These are phyloP conservation scores for Hyperoplus lanceolatus DNA, from an alignment of 2,797 vertebrate genomes.

Conservation along the genomic window DNA sequence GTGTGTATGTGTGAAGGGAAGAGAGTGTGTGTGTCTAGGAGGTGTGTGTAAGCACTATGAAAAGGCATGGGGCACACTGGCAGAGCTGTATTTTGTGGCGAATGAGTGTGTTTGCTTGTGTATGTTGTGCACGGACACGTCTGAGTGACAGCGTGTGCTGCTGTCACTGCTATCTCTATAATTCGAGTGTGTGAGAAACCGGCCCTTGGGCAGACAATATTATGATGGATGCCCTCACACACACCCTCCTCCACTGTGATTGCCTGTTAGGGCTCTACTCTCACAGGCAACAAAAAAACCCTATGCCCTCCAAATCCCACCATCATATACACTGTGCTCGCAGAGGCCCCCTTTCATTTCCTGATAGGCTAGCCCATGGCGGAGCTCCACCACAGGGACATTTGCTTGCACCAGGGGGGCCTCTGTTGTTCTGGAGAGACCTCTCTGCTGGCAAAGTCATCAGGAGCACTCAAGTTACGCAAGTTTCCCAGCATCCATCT, in stretches of 20 bases:
- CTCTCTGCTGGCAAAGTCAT: conserved; percentile 81
- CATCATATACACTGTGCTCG: conserved; percentile 53
- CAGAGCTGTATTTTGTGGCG: conserved; percentile 53
- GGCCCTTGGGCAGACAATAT: conserved; percentile 80
- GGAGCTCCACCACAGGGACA: conserved; percentile 67
- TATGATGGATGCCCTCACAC: conserved; percentile 82
- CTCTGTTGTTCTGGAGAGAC: conserved; percentile 70
- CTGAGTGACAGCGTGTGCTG: conserved; percentile 76
- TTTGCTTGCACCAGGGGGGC: conserved; percentile 62
- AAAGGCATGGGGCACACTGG: conserved; percentile 52
- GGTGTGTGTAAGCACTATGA: conserved; percentile 47
- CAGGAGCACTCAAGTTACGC: conserved; percentile 56
- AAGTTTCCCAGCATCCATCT: conserved; percentile 59
- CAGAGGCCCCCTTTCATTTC: conserved; percentile 58
- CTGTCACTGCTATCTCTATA: conserved; percentile 79
- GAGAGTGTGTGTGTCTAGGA: conserved; percentile 40
- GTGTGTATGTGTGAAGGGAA: conserved; percentile 7
- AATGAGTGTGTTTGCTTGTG: conserved; percentile 64
- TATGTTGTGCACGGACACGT: conserved; percentile 56
- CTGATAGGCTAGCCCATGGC: conserved; percentile 68
- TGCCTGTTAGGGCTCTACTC: conserved; percentile 74
- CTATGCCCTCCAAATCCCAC: conserved; percentile 71
- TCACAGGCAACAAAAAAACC: conserved; percentile 62
- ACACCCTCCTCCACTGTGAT: conserved; percentile 73
- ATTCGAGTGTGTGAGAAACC: conserved; percentile 78